Base-by-base conservation (phyloP, 2,797 vertebrate genomes). In the Tinamus major region DNA sequence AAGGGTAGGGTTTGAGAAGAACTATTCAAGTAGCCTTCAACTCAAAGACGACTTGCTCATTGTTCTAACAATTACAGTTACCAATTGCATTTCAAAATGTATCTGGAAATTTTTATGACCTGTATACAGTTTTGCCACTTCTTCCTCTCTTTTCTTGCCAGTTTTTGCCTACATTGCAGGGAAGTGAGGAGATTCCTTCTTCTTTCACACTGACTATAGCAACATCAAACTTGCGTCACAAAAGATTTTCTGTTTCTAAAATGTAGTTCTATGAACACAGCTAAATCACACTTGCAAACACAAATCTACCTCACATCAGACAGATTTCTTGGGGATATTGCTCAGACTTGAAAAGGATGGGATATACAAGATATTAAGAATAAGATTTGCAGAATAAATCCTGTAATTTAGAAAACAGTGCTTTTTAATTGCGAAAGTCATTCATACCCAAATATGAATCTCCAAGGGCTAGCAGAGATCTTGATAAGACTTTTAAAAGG, bases 151-250 rank as follows among this genome's bases (percentile, higher is more conserved):
- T 56, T 31, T 46, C 61, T n/a, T 53, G 53, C 14, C 18, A 18
- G 29, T 48, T 31, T 31, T 63, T 58, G 31, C 10, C 75, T 7
- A 9, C 33, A 13, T 13, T 21, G 29, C 1, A 49, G n/a, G 7
- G 6, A 67, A 81, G 6, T 3, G 37, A 79, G 6, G 12, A 0
- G 3, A 87, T 12, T 71, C 77, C 35, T 63, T 44, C 74, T 83
- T 46, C 62, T n/a, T 35, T 84, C 59, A 33, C 31, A 7, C n/a
- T 10, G 62, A 51, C 26, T 61, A 49, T 39, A 72, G 46, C 1
- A 0, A 23, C 62, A 56, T 6, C 48, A 64, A 61, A 78, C 0
- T 33, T 37, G 41, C 62, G 53, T 6, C 1, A 0, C n/a, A 58
- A n/a, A 93, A 77, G 29, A 3, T 37, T 63, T 77, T 33, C 16